Base-by-base conservation (phyloP, 2,113 vertebrate species). In the Onychostoma macrolepis region DNA sequence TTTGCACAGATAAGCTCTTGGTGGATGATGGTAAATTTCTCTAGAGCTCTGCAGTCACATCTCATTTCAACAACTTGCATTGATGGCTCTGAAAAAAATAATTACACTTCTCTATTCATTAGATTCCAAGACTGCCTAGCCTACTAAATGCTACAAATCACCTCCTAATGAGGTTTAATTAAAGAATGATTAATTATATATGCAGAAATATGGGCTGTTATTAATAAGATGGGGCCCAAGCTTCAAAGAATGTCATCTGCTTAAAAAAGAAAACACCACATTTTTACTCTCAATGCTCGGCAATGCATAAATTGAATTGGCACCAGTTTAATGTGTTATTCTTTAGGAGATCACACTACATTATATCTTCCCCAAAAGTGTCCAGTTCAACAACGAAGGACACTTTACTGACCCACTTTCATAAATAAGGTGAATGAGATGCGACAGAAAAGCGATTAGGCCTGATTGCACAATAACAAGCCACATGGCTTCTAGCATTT, bases 401-500 rank as follows among this genome's bases (percentile, higher is more conserved):
- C 85, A 78, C 83, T 87, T 89, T 43, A 83, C 71, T 83, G 58
- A 87, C 77, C 58, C 82, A 87, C 30, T 21, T 79, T 79, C 86
- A 87, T 45, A 85, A 83, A 85, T 74, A 58, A 86, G 72, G 50
- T 43, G 63, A 89, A 87, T 74, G 9, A 65, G 65, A 63, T 61
- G 74, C 43, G 72, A 85, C 45, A 61, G 78, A 63, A 76, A 83
- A 53, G 58, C 50, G 65, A 89, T 83, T 86, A 86, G 26, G 65
- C 30, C 33, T 83, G 84, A 88, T 84, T 83, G 80, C 67, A 86
- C 86, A 86, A 84, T 86, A 83, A 88, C 84, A 86, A 74, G 36
- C 53, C 63, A 74, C 65, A 58, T 80, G 63, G 80, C 80, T 86
- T 74, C 63, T 56, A 36, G 75, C 80, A 36, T 88, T 61, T 85